Conservation (phyloP, 2,113 vertebrate species). For the Hystrix cristata region DNA sequence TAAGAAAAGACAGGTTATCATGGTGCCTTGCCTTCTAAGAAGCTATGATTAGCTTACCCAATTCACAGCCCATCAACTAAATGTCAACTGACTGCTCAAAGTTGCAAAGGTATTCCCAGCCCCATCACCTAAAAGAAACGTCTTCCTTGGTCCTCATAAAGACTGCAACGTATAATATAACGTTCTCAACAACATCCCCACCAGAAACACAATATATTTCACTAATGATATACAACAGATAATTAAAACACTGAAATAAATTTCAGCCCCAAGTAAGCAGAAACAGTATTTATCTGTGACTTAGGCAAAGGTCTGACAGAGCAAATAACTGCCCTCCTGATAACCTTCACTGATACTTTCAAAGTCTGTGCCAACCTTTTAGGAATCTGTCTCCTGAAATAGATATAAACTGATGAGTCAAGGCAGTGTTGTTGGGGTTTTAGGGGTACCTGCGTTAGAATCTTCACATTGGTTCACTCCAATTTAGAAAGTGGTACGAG, state of each 20-base stretch:
- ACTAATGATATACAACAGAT: background rate
- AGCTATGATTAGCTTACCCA: background rate
- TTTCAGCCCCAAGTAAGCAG: background rate
- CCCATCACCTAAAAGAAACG: background rate
- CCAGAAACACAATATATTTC: background rate
- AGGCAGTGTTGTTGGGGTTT: background rate
- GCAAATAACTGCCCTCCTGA: background rate
- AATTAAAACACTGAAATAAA: constrained; percentile 10
- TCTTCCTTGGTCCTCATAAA: background rate
- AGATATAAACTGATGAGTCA: background rate
- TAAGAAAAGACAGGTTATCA: background rate
- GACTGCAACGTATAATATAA: background rate
- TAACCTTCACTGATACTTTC: background rate
- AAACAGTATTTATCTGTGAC: background rate
- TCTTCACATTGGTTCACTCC: background rate
- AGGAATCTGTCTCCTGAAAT: background rate
- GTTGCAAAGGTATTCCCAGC: background rate
- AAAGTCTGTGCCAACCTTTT: background rate
- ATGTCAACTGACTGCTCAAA: background rate
- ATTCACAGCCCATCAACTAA: background rate
- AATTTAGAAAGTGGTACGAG: background rate
- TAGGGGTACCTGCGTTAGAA: background rate
- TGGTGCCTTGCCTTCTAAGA: background rate
- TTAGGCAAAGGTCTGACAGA: background rate
- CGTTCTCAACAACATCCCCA: background rate